phyloP scores from a whole-genome alignment of 2,888 invertebrate genomes.

The Metallyticus violacea region DNA sequence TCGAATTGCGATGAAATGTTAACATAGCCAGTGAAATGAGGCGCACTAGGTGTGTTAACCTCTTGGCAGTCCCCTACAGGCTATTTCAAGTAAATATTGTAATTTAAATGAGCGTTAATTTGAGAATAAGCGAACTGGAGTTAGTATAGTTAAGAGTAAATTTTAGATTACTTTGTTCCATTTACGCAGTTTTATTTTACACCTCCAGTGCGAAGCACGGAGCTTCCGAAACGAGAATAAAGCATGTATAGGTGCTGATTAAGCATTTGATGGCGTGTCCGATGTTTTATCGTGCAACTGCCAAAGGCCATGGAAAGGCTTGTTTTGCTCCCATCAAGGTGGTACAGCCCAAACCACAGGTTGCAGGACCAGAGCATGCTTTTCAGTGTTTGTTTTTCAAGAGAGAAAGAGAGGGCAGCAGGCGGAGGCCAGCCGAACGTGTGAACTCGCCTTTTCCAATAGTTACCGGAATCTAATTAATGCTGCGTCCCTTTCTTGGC shows the following conservation, averaged over 20 bases:
- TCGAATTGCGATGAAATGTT: too few relatives aligned
- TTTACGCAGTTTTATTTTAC: too few relatives aligned
- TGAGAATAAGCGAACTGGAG: not conserved
- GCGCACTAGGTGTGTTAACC: too few relatives aligned
- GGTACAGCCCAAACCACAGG: constrained; percentile 9
- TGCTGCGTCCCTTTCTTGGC: not conserved
- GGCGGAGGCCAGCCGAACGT: not conserved
- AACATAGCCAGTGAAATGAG: too few relatives aligned
- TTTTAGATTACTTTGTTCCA: not conserved
- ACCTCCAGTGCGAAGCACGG: too few relatives aligned
- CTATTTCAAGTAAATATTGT: too few relatives aligned
- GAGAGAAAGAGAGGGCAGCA: not conserved
- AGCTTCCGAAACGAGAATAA: not conserved
- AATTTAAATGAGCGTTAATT: too few relatives aligned
- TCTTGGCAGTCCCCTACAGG: too few relatives aligned
- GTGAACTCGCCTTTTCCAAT: not conserved
- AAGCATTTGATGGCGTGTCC: too few relatives aligned
- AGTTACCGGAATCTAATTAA: not conserved
- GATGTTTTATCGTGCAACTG: not conserved
- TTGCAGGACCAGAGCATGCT: not conserved
- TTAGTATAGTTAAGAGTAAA: not conserved
- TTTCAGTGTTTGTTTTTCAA: constrained; percentile 5
- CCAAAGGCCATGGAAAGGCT: not conserved
- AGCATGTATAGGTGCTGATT: too few relatives aligned
- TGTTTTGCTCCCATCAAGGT: constrained; percentile 7